Evolutionary conservation across 2,888 invertebrate genomes (phyloP), one percentile per base, ranked within the genome.

Genomic region (Lepeophtheirus nordmannii): DNA sequence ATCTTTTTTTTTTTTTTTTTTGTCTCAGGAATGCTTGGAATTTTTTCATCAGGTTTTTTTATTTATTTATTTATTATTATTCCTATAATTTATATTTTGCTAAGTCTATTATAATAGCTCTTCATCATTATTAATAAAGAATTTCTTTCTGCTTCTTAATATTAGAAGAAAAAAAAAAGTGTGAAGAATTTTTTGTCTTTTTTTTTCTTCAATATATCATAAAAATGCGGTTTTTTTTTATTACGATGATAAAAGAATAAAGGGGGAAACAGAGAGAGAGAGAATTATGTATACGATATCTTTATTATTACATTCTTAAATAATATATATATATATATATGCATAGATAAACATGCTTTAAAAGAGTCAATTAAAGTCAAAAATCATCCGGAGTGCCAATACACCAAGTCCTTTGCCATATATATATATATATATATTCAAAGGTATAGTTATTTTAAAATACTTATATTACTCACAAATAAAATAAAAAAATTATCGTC

Each of bases 21-120:
- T 30, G 30, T 17, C 53, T 46, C 53, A 3, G 53, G 53, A 46
- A 46, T 46, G 53, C 8, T 17, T n/a, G 17, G 53, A 46, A 46
- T 46, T 46, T 46, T 46, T 46, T 46, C 53, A 46, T 46, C 53
- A 46, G 53, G 53, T 46, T 46, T 46, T 30, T 30, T 46, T 46
- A 46, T 46, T n/a, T n/a, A n/a, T n/a, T n/a, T n/a, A n/a, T n/a
- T n/a, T n/a, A n/a, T n/a, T n/a, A n/a, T n/a, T 46, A 2, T 46
- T 46, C 53, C 2, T 46, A 46, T 46, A 46, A 46, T 46, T 46
- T 46, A 46, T 46, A 46, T 46, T 46, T 46, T 46, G 53, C 53
- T 46, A 46, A 46, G 53, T 8, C 53, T 46, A 46, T 46, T 46
- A 46, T 46, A 46, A 46, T 46, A 17, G n/a, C 53, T 46, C 53